phyloP scores from a whole-genome alignment of 2,797 vertebrate species.

The Chromobotia macracanthus region DNA sequence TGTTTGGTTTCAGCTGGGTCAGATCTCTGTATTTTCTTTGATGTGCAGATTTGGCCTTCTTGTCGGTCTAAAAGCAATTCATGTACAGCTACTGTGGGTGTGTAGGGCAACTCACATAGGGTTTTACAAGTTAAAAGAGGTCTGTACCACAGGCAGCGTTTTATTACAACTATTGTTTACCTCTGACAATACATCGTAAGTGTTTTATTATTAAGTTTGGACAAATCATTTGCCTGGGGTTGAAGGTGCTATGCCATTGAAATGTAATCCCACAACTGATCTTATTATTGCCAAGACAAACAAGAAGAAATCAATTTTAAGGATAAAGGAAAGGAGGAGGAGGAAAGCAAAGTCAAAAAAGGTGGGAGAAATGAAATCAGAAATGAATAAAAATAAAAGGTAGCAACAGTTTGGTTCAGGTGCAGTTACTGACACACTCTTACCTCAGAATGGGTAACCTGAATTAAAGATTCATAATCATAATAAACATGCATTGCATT shows the following conservation, averaged over 20 bases:
- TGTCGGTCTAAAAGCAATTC: conserved; percentile 85
- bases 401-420: conserved; percentile 62
- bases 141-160: conserved; percentile 92
- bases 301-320: conserved; percentile 90
- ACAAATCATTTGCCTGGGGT: conserved; percentile 99
- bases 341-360: conserved; percentile 55
- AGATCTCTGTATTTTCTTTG: conserved; percentile 64
- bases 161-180: conserved; percentile 99
- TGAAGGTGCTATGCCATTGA: conserved; percentile 94
- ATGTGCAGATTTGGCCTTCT: conserved; percentile 76
- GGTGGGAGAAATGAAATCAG: conserved; percentile 79
- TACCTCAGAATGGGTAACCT: conserved; percentile 68
- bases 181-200: conserved; percentile 98
- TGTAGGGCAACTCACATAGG: conserved; percentile 89
- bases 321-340: conserved; percentile 72
- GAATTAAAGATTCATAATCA: conserved; percentile 67
- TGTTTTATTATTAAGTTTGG: conserved; percentile 98
- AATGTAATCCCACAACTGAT: conserved; percentile 93
- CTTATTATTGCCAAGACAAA: conserved; percentile 95
- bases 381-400: conserved; percentile 68
- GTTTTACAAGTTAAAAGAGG: conserved; percentile 92
- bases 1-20: not conserved
- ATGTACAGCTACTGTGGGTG: conserved; percentile 83
- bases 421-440: conserved; percentile 54
- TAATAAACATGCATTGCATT: conserved; percentile 55